Conservation (phyloP, 2,113 vertebrate genomes). For the Chloebia gouldiae region DNA sequence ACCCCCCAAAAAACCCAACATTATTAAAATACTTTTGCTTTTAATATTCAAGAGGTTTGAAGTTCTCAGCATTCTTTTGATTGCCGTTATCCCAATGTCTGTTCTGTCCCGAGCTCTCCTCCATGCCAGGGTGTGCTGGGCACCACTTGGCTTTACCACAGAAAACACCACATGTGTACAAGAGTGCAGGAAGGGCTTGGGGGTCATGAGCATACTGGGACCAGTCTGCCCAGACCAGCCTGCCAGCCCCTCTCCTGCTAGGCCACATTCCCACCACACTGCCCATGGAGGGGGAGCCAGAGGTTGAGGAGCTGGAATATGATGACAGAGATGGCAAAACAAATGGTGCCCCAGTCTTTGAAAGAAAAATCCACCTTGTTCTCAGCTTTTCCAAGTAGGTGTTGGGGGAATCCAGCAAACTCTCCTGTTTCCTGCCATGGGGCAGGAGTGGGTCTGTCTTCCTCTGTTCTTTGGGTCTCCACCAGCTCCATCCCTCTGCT, state of each 20-base stretch:
- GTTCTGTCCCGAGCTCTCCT: not conserved
- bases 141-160: constrained; percentile 67
- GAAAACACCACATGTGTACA: constrained; percentile 69
- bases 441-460: not conserved
- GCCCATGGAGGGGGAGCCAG: not conserved
- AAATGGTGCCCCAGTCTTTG: not conserved
- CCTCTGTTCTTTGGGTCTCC: not conserved
- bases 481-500: not conserved
- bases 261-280: not conserved
- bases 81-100: not conserved
- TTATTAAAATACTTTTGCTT: constrained; percentile 79
- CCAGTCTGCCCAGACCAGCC: not conserved
- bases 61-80: constrained; percentile 51
- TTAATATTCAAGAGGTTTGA: constrained; percentile 72
- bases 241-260: not conserved
- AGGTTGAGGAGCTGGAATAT: not conserved
- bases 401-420: not conserved
- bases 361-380: not conserved
- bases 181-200: not conserved
- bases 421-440: not conserved
- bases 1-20: not conserved
- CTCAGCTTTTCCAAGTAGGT: not conserved
- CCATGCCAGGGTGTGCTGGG: not conserved
- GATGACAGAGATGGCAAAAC: not conserved
- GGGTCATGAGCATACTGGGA: not conserved